Evolutionary conservation across 1,140 invertebrate species (phyloP), one percentile per base, ranked within the genome.

Genomic region (Leucophenga varia): DNA sequence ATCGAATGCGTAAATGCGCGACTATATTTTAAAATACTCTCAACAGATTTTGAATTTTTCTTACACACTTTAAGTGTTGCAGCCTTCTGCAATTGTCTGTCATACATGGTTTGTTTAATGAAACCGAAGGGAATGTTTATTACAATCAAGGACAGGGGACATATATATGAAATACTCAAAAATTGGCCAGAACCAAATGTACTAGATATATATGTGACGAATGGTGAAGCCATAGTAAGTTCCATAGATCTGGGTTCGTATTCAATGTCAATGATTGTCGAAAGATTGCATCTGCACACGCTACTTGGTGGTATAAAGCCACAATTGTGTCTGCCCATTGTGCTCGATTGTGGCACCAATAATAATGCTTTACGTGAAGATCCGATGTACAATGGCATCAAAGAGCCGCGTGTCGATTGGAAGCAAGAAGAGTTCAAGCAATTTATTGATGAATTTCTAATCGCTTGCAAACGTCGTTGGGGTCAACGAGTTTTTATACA

Each of bases 371-470:
- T 95, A 4, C 84, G n/a, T n/a, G n/a, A 94, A 42, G 93, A 98
- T 78, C 87, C 89, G 0, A 78, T 93, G 9, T 99, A 99, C 79
- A 92, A 97, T 75, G 97, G 97, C 0, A 76, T 96, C 17, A 81
- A 83, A 17, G 89, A 97, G 49, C 85, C 81, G 31, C 83, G 97
- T 42, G 83, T 92, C 0, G 85, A 83, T n/a, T n/a, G 94, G 94
- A n/a, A n/a, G n/a, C n/a, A n/a, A 1, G 53, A 79, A 18, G 82
- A 85, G 44, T 99, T 97, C 76, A 93, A 98, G n/a, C n/a, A 90
- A 6, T 90, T 99, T 49, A 79, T 99, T 30, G 95, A 99, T 36
- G 97, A 99, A 79, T 98, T 98, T 75, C 97, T 99, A 94, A 67
- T 85, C 45, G 93, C 95, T 1, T 88, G 86, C 17, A 90, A 95